Conservation (phyloP, 2,888 invertebrate species). For the Nebria brevicollis region DNA sequence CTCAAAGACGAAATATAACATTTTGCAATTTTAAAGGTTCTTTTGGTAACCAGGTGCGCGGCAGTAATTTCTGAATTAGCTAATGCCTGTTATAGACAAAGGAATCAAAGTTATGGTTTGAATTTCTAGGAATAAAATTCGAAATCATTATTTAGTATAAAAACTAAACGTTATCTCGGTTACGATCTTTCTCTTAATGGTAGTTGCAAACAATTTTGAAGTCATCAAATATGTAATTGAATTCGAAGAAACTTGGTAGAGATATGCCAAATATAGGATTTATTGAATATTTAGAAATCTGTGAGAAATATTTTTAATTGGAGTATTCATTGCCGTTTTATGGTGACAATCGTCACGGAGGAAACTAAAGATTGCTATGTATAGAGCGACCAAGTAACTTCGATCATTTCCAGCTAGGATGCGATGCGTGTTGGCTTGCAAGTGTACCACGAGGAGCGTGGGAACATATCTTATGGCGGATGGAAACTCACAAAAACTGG, state of each 20-base stretch:
- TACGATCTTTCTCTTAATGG: no score
- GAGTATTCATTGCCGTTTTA: background rate
- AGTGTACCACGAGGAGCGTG: conserved; percentile 21
- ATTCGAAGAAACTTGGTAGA: no score
- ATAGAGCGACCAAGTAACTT: background rate
- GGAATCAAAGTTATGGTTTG: background rate
- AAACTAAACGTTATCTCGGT: no score
- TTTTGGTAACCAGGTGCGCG: background rate
- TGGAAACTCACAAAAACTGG: conserved; percentile 37
- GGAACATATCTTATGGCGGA: conserved; percentile 24
- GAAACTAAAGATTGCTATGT: background rate
- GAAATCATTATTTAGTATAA: no score
- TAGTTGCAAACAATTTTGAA: no score
- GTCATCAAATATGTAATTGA: no score
- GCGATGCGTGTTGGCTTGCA: background rate
- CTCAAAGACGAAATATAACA: background rate
- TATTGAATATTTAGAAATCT: background rate
- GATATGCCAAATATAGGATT: background rate
- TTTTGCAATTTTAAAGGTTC: background rate
- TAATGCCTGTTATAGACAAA: background rate
- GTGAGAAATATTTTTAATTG: background rate
- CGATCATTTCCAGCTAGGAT: background rate
- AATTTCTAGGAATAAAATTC: background rate
- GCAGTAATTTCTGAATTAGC: background rate
- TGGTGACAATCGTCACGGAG: background rate